Conservation (phyloP, 2,797 vertebrate species). For the Basileuterus tristriatus region DNA sequence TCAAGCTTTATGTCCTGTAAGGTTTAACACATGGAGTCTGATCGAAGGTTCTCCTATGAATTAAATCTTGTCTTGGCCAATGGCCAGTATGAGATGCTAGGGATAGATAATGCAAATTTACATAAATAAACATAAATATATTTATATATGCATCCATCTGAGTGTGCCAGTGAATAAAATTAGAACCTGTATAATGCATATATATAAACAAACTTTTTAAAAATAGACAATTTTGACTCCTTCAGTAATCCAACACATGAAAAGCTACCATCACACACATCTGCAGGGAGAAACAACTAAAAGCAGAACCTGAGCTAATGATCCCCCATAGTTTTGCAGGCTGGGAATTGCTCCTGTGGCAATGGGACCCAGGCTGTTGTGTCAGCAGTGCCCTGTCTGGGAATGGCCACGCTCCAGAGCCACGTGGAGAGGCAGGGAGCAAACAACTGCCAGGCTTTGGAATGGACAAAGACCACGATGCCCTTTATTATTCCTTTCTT, state of each 20-base stretch:
- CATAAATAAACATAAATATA: background rate
- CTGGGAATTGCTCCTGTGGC: background rate
- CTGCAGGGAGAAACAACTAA: background rate
- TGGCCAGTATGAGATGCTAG: rapidly evolving
- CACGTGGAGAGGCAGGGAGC: rapidly evolving
- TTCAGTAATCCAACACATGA: background rate
- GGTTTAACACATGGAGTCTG: background rate
- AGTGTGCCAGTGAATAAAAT: background rate
- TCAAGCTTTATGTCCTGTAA: background rate
- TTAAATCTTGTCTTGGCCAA: background rate
- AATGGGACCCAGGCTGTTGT: background rate
- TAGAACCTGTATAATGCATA: background rate
- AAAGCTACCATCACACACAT: background rate
- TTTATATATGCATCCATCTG: rapidly evolving
- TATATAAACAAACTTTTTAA: background rate
- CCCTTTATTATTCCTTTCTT: background rate
- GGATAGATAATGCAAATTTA: background rate
- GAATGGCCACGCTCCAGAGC: background rate
- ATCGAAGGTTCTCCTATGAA: background rate
- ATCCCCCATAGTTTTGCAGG: rapidly evolving
- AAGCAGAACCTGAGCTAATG: background rate
- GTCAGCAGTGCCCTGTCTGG: background rate
- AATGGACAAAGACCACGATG: background rate
- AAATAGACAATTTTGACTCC: background rate
- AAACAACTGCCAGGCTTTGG: background rate